A percentile compares a stretch with the other conserved stretches of the same genome.
Evolutionary conservation across 92 coral and sea anemone species (phyloP).

Genomic region (Zoanthus sansibaricus): DNA sequence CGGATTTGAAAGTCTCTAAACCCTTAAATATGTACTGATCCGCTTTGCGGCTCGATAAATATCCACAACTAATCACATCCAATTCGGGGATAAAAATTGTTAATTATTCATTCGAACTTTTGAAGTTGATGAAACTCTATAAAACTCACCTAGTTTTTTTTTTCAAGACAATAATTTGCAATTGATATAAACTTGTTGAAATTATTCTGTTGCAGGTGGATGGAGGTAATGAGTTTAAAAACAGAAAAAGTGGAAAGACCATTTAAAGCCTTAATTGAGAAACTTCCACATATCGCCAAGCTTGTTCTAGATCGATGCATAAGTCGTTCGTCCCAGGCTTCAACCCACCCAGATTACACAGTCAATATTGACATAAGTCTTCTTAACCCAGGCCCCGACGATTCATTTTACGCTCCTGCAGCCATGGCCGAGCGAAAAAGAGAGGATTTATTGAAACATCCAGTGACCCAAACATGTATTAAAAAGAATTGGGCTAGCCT

Average conservation of each 20-base stretch:
- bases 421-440: slow-evolving; percentile 74
- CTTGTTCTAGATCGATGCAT: slow-evolving; percentile 63
- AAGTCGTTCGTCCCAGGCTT: slow-evolving; percentile 38
- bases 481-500: slow-evolving; percentile 78
- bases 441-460: slow-evolving; percentile 80
- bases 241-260: slow-evolving; percentile 58
- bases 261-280: slow-evolving; percentile 61
- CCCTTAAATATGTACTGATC: too few species aligned
- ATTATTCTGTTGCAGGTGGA: slow-evolving; percentile 63
- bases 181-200: background rate
- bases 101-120: background rate
- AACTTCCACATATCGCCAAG: slow-evolving; percentile 69
- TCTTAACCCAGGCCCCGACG: slow-evolving; percentile 77
- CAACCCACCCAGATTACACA: slow-evolving; percentile 56
- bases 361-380: slow-evolving; percentile 49
- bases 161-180: background rate
- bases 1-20: too few species aligned
- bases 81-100: too few species aligned
- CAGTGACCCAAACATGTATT: slow-evolving; percentile 74
- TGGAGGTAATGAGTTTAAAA: slow-evolving; percentile 59
- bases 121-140: background rate
- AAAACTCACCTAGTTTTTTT: too few species aligned
- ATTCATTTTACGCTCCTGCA: slow-evolving; percentile 64
- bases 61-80: too few species aligned
- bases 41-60: too few species aligned